These are phyloP conservation scores for Abramis brama DNA, from an alignment of 2,113 vertebrate genomes.

Conservation along the genomic window DNA sequence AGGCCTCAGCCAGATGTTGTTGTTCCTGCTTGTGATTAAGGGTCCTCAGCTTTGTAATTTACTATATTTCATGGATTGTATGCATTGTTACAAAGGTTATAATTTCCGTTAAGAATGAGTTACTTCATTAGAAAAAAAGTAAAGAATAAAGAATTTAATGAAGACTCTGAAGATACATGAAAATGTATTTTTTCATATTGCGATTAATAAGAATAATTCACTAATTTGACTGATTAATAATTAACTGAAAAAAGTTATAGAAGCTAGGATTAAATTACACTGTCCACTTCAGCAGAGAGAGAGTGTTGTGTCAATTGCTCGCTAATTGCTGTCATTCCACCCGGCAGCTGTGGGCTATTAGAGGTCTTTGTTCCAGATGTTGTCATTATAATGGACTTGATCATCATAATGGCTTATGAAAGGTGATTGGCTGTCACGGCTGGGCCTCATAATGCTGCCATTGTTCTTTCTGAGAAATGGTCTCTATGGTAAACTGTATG, in stretches of 20 bases:
- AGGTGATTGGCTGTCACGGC: constrained; percentile 71
- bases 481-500: not conserved
- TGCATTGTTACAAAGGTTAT: not conserved
- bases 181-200: not conserved
- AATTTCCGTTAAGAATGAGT: not conserved
- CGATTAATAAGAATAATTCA: constrained; percentile 23
- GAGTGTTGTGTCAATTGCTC: constrained; percentile 13
- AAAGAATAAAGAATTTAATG: no score
- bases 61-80: not conserved
- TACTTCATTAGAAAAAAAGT: no score
- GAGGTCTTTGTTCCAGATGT: constrained; percentile 78
- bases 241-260: not conserved
- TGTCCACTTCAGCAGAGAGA: constrained; percentile 19
- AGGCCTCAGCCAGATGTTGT: not conserved
- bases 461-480: not conserved
- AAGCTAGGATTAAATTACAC: constrained; percentile 2
- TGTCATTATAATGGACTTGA: constrained; percentile 77
- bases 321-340: constrained; percentile 62
- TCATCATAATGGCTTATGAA: constrained; percentile 72
- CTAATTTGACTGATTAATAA: constrained; percentile 6
- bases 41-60: not conserved
- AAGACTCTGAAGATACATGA: no score
- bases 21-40: not conserved
- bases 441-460: not conserved
- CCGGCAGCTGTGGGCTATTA: constrained; percentile 80